A percentile compares a stretch with the other conserved stretches of the same genome.
Evolutionary conservation across 2,888 invertebrate genomes (phyloP).

Genomic region (Dynastes tityus): DNA sequence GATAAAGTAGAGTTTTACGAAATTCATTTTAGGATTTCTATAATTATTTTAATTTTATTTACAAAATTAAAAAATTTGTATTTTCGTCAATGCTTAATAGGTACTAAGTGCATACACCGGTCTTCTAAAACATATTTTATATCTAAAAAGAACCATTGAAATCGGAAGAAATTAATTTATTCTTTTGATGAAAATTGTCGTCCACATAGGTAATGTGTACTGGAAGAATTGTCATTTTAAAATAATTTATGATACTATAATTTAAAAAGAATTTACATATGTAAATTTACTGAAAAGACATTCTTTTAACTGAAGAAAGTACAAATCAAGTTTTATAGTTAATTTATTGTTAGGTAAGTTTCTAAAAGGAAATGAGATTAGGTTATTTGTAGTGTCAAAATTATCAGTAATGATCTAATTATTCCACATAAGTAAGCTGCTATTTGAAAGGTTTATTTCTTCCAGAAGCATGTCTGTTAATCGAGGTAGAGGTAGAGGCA

Average conservation of each 20-base stretch:
- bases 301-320: slow-evolving; percentile 16
- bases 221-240: background rate
- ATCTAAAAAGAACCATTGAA: no score
- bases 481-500: slow-evolving; percentile 51
- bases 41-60: slow-evolving; percentile 15
- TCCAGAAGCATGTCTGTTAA: slow-evolving; percentile 40
- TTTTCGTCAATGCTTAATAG: background rate
- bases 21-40: background rate
- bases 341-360: slow-evolving; percentile 23
- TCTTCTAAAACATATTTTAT: background rate
- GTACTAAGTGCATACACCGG: background rate
- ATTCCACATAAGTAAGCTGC: background rate
- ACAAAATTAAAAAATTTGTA: background rate
- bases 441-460: background rate
- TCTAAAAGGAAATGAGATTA: background rate
- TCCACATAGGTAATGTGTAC: background rate
- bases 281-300: background rate
- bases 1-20: no score
- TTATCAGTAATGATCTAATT: slow-evolving; percentile 4
- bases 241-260: background rate
- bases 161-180: no score
- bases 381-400: slow-evolving; percentile 16
- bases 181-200: background rate
- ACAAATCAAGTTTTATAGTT: slow-evolving; percentile 6
- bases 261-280: background rate